These are phyloP conservation scores for Carcharodon carcharias DNA, from an alignment of 2,797 vertebrate species.

Conservation along the genomic window DNA sequence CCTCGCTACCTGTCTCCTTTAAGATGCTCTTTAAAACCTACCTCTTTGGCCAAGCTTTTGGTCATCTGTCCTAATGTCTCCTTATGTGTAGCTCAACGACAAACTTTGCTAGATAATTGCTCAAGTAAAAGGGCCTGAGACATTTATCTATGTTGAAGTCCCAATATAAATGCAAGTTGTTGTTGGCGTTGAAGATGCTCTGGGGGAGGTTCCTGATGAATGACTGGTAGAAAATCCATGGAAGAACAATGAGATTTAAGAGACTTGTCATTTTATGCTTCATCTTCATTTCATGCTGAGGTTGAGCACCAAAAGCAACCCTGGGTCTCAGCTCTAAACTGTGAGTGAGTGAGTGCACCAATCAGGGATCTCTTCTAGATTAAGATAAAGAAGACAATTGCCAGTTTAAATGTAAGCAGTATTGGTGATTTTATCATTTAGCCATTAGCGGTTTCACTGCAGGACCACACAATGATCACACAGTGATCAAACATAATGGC, in stretches of 20 bases:
- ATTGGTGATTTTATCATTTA: conserved; percentile 10
- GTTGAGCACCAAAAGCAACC: conserved; percentile 53
- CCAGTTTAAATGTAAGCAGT: neutral
- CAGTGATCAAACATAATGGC: neutral
- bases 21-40: neutral
- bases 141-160: neutral
- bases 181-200: conserved; percentile 77
- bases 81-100: neutral
- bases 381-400: neutral
- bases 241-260: conserved; percentile 62
- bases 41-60: neutral
- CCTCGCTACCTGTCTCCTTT: neutral
- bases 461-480: neutral
- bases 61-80: neutral
- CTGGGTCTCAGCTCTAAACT: conserved; percentile 48
- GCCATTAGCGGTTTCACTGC: neutral
- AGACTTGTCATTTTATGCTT: conserved; percentile 50
- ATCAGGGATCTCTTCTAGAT: neutral
- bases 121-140: neutral
- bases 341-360: neutral
- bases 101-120: neutral
- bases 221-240: conserved; percentile 74
- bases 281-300: conserved; percentile 50
- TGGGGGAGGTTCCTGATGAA: conserved; percentile 75
- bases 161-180: conserved; percentile 42